Evolutionary conservation across 2,888 invertebrate species (phyloP), one percentile per base, ranked within the genome.

Genomic region (Andricus quercusramuli): DNA sequence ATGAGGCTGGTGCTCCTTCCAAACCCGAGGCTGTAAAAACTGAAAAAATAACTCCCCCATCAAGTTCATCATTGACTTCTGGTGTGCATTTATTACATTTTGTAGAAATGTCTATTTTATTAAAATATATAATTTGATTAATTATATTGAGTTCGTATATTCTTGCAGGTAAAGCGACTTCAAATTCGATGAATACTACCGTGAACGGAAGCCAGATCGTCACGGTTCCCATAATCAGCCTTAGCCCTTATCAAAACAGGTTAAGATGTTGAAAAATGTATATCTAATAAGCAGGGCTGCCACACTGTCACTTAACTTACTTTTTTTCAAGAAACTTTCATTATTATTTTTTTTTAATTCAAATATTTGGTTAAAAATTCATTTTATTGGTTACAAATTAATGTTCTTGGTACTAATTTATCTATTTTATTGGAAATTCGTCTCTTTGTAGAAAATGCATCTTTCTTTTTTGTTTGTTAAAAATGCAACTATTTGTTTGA

Each of bases 201-300:
- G n/a, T 22, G 15, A 76, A 51, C 64, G 78, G 84, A 56, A 80
- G 82, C 29, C 84, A 86, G 22, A 84, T 90, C 11, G 77, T 79
- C 68, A 89, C 90, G 25, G 90, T 90, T 92, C 97, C 98, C 0
- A 98, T 99, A 88, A 94, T 95, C 22, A 96, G 96, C 86, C 94
- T 99, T 17, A 98, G 97, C 86, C 99, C 99, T 1, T 99, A 98
- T 92, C 98, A 98, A 90, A 98, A 98, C 93, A 97, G 96, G 96
- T 96, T 92, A 93, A 78, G 62, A 41, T 29, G 56, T 29, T 62
- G 11, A 29, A 5, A 47, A 17, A 47, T 47, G 11, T 41, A 41
- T 41, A 41, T 37, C 8, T 37, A 37, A 8, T 37, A 37, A 37
- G 9, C 8, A 37, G 37, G 9, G 9, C 37, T 37, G 37, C 9